These are phyloP conservation scores for Haliclona indistincta DNA, from an alignment of 37 sponge, comb jelly and placozoan genomes.

Conservation along the genomic window DNA sequence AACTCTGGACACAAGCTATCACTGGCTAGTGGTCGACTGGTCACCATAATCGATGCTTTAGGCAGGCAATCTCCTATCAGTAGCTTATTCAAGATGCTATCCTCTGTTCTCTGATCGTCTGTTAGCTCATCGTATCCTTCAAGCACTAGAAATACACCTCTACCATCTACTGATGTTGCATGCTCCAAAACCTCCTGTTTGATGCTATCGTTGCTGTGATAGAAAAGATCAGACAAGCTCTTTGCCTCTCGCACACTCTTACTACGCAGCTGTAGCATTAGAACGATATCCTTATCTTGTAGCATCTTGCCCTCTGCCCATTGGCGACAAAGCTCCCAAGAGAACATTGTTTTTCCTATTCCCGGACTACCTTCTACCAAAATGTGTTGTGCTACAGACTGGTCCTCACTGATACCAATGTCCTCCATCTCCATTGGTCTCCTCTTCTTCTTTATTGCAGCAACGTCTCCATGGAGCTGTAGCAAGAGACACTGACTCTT, in stretches of 20 bases:
- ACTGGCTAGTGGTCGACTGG: conserved; percentile 29
- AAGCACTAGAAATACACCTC: conserved; percentile 10
- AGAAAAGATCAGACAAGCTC: conserved; percentile 23
- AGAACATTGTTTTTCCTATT: conserved; percentile 29
- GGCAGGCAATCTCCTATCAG: conserved; percentile 19
- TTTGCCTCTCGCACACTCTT: conserved; percentile 11
- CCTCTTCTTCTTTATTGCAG: conserved; percentile 7
- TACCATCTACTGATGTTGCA: not conserved
- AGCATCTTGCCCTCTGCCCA: conserved; percentile 27
- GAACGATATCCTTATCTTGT: conserved; percentile 14
- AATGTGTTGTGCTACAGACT: not conserved
- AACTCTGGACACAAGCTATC: not conserved
- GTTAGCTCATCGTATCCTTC: conserved; percentile 27
- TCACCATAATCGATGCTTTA: conserved; percentile 6
- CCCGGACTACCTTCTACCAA: conserved; percentile 30
- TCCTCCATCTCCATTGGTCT: conserved; percentile 1
- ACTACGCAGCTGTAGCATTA: conserved; percentile 20
- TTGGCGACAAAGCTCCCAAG: conserved; percentile 14
- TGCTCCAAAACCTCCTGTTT: not conserved
- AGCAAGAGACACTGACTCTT: too few species aligned
- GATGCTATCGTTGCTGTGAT: conserved; percentile 1
- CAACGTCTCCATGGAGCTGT: conserved; percentile 19
- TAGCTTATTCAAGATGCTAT: conserved; percentile 13
- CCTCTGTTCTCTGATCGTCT: conserved; percentile 2
- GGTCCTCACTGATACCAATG: not conserved